Base-by-base conservation (phyloP, 2,888 invertebrate genomes). In the Oxytorus armatus region DNA sequence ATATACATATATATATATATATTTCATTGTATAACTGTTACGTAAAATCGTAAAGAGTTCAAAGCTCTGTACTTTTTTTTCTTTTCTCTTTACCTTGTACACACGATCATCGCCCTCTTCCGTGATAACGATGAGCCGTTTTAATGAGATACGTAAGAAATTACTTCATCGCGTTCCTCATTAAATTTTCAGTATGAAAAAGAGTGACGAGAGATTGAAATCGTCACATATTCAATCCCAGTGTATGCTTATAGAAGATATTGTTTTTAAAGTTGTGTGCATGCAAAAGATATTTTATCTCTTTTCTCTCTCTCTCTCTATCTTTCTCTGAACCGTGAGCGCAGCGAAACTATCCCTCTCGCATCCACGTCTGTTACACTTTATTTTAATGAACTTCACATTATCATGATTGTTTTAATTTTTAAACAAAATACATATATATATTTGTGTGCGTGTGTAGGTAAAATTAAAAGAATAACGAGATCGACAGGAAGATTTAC, bases 131-230 rank as follows among this genome's bases (percentile, higher is more conserved):
- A n/a, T 29, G 29, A 63, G 29, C 44, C 29, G 42, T 44, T 57
- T 21, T 57, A 47, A 70, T 57, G 21, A 70, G 70, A 47, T 11
- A 39, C 36, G 51, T 36, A 65, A 65, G 29, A 42, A 77, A 51
- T 66, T 59, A 10, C 33, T 21, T 59, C 18, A 57, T 59, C 53
- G n/a, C 53, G 21, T n/a, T 33, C 8, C 66, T 73, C 59, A 68
- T 61, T 68, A 59, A 25, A 53, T 2, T 16, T 42, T n/a, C 7
- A 5, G 16, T 1, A 25, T 14, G 16, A 59, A 59, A 25, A 10
- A 25, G 18, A 29, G 39, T 10, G 8, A 36, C 3, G 33, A 36
- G 70, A 70, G 70, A 77, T 70, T 18, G 21, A 29, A 65, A 72
- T 59, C 72, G 66, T 51, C 59, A 59, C 63, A 42, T 53, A 42